Percentiles rank a stretch among this genome's conserved stretches.
Evolutionary conservation across 1,140 invertebrate species (phyloP).

Genomic region (Lepidurus couesii): DNA sequence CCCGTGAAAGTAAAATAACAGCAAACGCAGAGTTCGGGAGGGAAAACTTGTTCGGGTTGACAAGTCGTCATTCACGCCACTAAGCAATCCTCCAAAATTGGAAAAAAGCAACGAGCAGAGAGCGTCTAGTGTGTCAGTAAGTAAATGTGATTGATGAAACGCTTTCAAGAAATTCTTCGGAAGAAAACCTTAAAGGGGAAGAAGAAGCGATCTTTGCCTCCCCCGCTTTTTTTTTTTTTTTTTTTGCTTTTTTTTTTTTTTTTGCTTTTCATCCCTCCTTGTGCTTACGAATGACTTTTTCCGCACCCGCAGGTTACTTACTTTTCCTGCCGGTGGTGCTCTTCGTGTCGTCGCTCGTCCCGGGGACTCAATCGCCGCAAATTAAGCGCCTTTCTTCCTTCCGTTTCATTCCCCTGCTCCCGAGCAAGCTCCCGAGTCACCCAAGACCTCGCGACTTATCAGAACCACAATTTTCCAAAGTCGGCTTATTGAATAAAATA

Average conservation of each 20-base stretch:
- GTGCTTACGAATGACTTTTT: conserved; percentile 15
- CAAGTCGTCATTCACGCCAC: conserved; percentile 17
- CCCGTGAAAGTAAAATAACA: neutral
- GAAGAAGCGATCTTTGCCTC: neutral
- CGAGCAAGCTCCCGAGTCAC: neutral
- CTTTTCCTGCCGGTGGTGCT: neutral
- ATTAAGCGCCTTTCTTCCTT: conserved; percentile 22
- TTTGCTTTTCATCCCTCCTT: neutral
- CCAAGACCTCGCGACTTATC: neutral
- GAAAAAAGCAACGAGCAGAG: neutral
- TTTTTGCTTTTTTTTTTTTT: neutral
- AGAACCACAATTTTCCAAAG: neutral
- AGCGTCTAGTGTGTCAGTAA: neutral
- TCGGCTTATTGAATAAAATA: conserved; percentile 4
- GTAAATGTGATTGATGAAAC: conserved; percentile 16
- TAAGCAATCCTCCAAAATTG: neutral
- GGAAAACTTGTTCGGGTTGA: neutral
- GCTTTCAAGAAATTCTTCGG: neutral
- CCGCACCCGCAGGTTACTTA: neutral
- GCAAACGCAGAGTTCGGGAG: neutral
- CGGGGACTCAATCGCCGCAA: conserved; percentile 13
- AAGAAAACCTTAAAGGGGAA: neutral
- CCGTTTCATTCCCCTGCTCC: neutral
- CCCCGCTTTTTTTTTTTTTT: too few species aligned
- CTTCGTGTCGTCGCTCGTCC: conserved; percentile 11